Evolutionary conservation across 2,888 invertebrate species (phyloP).

Genomic region (Teleiodes luculella): DNA sequence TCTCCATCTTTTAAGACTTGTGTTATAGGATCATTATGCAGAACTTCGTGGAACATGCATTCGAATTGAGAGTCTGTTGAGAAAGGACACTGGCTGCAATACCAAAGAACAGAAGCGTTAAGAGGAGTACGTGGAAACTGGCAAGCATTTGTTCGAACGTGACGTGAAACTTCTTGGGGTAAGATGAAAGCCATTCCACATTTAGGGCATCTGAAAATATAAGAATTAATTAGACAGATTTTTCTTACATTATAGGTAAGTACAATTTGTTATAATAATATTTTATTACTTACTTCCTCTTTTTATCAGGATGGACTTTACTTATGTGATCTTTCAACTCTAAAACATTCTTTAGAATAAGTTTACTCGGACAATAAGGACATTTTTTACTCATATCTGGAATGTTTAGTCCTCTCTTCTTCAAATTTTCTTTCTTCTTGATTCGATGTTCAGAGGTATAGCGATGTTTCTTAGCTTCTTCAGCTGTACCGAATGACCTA

Average conservation of each 20-base stretch:
- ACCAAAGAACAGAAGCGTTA: conserved; percentile 59
- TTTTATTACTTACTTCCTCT: conserved; percentile 79
- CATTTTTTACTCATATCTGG: conserved; percentile 76
- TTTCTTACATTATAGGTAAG: too few relatives aligned
- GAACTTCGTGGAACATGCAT: conserved; percentile 84
- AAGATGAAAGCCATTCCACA: conserved; percentile 85
- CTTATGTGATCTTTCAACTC: conserved; percentile 81
- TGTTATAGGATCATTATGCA: conserved; percentile 76
- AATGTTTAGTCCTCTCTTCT: conserved; percentile 50
- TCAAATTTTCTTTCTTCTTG: conserved; percentile 65
- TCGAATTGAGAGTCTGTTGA: conserved; percentile 83
- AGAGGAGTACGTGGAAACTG: conserved; percentile 43
- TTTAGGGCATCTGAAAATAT: conserved; percentile 81
- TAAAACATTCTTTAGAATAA: conserved; percentile 70
- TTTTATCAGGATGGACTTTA: conserved; percentile 79
- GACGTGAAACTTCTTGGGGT: conserved; percentile 86
- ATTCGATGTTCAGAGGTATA: conserved; percentile 82
- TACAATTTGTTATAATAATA: too few relatives aligned
- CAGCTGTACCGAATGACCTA: conserved; percentile 78
- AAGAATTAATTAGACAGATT: too few relatives aligned
- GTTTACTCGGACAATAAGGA: conserved; percentile 75
- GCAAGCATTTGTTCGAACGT: conserved; percentile 81
- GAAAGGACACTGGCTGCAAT: conserved; percentile 81
- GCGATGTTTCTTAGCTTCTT: conserved; percentile 83
- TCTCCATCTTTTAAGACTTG: conserved; percentile 40